Evolutionary conservation across 2,888 invertebrate species (phyloP), one percentile per base, ranked within the genome.

Genomic region (Stomorhina lunata): DNA sequence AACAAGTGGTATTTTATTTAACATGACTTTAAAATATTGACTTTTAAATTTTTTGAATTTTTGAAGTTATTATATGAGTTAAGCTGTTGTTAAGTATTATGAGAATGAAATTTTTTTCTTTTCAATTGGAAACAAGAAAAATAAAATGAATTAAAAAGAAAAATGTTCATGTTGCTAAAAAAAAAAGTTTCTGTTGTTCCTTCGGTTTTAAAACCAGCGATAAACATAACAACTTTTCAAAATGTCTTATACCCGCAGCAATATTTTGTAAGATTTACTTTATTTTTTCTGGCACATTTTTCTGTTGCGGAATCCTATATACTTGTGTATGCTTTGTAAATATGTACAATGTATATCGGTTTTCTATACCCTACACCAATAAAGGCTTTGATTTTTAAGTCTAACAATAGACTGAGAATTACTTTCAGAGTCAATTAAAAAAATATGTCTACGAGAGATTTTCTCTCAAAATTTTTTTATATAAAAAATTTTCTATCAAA

Each of bases 1-100:
- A 75, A 82, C 73, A 79, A 82, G 82, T 79, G 79, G 75, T 76
- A 61, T 76, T 79, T 71, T 53, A 75, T 66, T 59, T 34, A 53
- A 82, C 63, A 82, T 79, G 75, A 66, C 75, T 79, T 75, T 75
- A 71, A 75, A 61, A 76, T 71, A 71, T 71, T 61, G 57, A 66
- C 69, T 80, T 80, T 55, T 71, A 48, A 76, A 71, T 50, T 71
- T 66, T 69, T 40, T 7, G 4, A 12, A 40, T 53, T 45, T 34
- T 12, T 57, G 17, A 32, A 45, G 34, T 48, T 48, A 7, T 32
- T 50, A 1, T 22, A 50, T n/a, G 40, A 5, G 6, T 75, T n/a
- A n/a, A n/a, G n/a, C n/a, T n/a, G n/a, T n/a, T n/a, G n/a, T n/a
- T n/a, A n/a, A n/a, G n/a, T n/a, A n/a, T n/a, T 40, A 15, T 37